These are phyloP conservation scores for Oxyura jamaicensis DNA, from an alignment of 2,113 vertebrate genomes.

Conservation along the genomic window DNA sequence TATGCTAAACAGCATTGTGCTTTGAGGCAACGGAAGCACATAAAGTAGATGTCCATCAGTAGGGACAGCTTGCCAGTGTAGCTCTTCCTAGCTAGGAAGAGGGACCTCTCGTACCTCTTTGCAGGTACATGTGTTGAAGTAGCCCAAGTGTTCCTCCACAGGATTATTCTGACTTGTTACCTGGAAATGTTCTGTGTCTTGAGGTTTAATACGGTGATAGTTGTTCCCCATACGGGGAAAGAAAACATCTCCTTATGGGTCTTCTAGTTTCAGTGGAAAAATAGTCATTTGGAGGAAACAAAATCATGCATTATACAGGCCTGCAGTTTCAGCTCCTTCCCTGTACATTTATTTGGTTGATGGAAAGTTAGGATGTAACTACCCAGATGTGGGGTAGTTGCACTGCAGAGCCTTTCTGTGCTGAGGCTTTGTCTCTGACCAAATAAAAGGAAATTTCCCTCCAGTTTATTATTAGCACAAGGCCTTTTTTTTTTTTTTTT, in stretches of 20 bases:
- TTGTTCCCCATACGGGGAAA: not conserved
- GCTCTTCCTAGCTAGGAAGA: not conserved
- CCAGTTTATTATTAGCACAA: constrained; percentile 73
- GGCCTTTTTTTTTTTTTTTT: constrained; percentile 26
- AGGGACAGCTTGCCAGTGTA: not conserved
- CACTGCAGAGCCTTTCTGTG: not conserved
- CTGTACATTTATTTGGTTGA: not conserved
- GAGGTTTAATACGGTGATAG: not conserved
- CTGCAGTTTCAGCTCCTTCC: not conserved
- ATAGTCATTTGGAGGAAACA: constrained; percentile 11
- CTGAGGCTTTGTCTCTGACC: not conserved
- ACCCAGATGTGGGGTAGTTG: not conserved
- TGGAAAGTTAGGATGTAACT: not conserved
- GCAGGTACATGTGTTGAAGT: not conserved
- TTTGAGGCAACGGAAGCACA: not conserved
- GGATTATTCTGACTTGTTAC: not conserved
- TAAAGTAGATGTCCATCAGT: not conserved
- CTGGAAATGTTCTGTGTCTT: not conserved
- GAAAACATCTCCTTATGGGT: not conserved
- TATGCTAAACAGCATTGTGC: not conserved
- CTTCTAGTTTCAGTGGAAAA: constrained; percentile 1
- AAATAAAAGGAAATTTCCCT: constrained; percentile 47
- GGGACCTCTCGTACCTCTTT: not conserved
- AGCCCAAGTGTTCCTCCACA: not conserved
- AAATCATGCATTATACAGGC: not conserved